phyloP scores from a whole-genome alignment of 1,140 invertebrate genomes.

The Vanessa tameamea region DNA sequence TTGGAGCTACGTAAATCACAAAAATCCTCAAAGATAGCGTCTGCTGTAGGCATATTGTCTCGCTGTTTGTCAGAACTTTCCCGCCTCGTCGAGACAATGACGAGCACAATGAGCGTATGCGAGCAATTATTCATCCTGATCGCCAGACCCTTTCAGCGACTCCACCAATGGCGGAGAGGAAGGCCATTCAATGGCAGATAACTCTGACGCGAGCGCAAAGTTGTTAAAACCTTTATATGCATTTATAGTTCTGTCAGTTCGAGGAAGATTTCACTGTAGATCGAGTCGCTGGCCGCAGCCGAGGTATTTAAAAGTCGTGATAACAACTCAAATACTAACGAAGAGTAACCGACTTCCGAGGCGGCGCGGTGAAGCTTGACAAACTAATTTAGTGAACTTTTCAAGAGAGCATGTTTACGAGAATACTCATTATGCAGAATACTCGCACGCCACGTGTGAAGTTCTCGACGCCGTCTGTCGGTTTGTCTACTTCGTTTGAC shows the following conservation, averaged over 20 bases:
- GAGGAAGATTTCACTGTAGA: too few relatives aligned
- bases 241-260: too few relatives aligned
- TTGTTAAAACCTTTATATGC: too few relatives aligned
- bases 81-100: not conserved
- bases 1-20: not conserved
- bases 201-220: not conserved
- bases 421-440: slow-evolving; percentile 3
- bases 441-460: not conserved
- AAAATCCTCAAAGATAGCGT: not conserved
- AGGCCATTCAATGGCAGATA: not conserved
- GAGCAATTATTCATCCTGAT: slow-evolving; percentile 10
- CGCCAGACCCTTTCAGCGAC: not conserved
- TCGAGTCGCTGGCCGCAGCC: too few relatives aligned
- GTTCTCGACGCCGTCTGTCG: not conserved
- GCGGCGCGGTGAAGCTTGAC: not conserved
- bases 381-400: slow-evolving; percentile 2
- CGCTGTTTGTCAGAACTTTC: not conserved
- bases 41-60: not conserved
- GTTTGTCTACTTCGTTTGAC: not conserved
- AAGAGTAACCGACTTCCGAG: too few relatives aligned
- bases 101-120: slow-evolving; percentile 5
- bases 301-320: too few relatives aligned
- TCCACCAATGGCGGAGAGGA: not conserved
- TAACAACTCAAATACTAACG: too few relatives aligned
- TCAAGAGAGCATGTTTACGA: not conserved